Evolutionary conservation across 2,797 vertebrate genomes (phyloP).

Genomic region (Mico argentatus): DNA sequence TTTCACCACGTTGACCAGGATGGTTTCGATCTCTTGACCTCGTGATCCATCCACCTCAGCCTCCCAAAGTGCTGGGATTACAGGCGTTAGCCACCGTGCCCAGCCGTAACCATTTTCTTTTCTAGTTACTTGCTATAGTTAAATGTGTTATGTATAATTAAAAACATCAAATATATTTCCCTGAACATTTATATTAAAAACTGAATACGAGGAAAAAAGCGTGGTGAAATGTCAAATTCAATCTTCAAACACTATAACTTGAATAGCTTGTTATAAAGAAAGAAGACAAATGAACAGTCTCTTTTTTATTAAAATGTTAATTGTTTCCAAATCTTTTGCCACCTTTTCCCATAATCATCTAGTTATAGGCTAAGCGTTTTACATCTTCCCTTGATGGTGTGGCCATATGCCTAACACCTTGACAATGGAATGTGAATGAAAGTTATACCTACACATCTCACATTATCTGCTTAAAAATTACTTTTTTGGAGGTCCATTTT

Average conservation of each 20-base stretch:
- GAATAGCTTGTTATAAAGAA: background rate
- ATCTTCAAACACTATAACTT: background rate
- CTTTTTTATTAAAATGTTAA: background rate
- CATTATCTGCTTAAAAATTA: background rate
- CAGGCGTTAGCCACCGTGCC: too few species aligned
- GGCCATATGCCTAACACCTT: background rate
- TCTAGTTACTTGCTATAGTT: background rate
- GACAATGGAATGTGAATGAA: background rate
- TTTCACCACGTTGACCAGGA: too few species aligned
- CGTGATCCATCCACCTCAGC: too few species aligned
- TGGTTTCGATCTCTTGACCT: too few species aligned
- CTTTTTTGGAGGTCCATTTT: background rate
- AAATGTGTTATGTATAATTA: background rate
- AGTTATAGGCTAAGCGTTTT: background rate
- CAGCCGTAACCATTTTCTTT: background rate
- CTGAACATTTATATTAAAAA: constrained; percentile 4
- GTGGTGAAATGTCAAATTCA: background rate
- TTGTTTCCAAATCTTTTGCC: background rate
- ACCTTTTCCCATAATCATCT: background rate
- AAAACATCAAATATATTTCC: background rate
- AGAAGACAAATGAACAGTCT: background rate
- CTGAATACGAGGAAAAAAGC: background rate
- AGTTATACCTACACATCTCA: background rate
- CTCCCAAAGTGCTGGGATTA: too few species aligned
- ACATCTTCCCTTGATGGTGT: background rate